Evolutionary conservation across 92 coral and sea anemone species (phyloP).

Genomic region (Ricordea florida): DNA sequence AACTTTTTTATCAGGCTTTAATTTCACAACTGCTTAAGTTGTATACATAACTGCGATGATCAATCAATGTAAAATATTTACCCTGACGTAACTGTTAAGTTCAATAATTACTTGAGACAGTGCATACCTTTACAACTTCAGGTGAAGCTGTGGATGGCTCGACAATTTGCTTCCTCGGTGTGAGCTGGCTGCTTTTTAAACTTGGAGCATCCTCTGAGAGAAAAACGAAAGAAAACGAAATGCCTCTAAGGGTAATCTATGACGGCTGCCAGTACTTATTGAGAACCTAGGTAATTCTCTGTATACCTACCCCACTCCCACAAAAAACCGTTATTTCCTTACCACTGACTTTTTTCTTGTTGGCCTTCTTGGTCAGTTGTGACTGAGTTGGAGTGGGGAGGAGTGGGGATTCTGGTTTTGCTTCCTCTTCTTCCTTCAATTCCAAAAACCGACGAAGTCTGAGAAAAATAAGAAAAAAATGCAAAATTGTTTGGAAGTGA

Average conservation of each 20-base stretch:
- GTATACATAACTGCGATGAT: no score
- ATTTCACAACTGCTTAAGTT: no score
- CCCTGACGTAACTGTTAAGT: no score
- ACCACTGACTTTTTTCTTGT: slow-evolving; percentile 18
- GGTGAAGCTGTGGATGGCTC: slow-evolving; percentile 46
- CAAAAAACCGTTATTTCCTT: neutral
- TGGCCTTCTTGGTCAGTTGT: slow-evolving; percentile 39
- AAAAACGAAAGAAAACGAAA: neutral
- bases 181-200: slow-evolving; percentile 43
- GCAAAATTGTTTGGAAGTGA: no score
- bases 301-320: neutral
- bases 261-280: no score
- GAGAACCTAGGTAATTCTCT: neutral
- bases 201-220: slow-evolving; percentile 61
- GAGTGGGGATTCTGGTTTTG: slow-evolving; percentile 1
- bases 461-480: neutral
- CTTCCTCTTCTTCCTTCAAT: slow-evolving; percentile 68
- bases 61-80: no score
- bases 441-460: slow-evolving; percentile 61
- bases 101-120: no score
- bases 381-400: slow-evolving; percentile 22
- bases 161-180: slow-evolving; percentile 38
- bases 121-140: slow-evolving; percentile 69
- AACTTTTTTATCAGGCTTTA: no score
- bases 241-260: no score